These are phyloP conservation scores for Eutolmus rufibarbis DNA, from an alignment of 2,888 invertebrate species.

Conservation along the genomic window DNA sequence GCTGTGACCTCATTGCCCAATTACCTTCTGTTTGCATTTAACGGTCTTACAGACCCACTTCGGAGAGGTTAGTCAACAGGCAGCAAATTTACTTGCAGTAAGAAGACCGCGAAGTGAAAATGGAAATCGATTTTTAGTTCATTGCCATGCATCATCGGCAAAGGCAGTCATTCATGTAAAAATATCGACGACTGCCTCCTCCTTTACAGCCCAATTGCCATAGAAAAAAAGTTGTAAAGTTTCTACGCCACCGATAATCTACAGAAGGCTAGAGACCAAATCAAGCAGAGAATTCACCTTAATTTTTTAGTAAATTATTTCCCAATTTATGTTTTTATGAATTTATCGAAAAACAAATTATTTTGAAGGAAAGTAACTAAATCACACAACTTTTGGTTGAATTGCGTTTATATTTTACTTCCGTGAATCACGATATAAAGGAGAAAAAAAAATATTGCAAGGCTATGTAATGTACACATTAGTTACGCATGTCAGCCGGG, in stretches of 20 bases:
- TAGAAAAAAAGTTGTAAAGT: neutral
- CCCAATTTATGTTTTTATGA: neutral
- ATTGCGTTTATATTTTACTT: neutral
- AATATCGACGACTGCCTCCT: neutral
- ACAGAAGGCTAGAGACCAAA: neutral
- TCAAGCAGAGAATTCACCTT: neutral
- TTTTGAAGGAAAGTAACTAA: neutral
- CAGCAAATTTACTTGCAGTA: neutral
- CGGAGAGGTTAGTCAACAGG: neutral
- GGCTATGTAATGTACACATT: neutral
- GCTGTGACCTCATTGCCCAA: constrained; percentile 17
- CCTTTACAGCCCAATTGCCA: neutral
- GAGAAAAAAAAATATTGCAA: neutral
- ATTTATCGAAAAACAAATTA: neutral
- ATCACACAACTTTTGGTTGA: neutral
- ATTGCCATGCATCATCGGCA: constrained; percentile 20
- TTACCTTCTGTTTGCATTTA: constrained; percentile 1
- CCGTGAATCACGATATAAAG: neutral
- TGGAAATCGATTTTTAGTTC: constrained; percentile 28
- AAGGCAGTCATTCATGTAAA: neutral
- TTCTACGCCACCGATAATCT: neutral
- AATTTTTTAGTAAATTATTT: neutral
- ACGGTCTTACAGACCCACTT: neutral
- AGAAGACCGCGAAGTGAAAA: neutral
- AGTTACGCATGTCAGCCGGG: neutral